Evolutionary conservation across 2,113 vertebrate genomes (phyloP).

Genomic region (Myiozetetes cayanensis): DNA sequence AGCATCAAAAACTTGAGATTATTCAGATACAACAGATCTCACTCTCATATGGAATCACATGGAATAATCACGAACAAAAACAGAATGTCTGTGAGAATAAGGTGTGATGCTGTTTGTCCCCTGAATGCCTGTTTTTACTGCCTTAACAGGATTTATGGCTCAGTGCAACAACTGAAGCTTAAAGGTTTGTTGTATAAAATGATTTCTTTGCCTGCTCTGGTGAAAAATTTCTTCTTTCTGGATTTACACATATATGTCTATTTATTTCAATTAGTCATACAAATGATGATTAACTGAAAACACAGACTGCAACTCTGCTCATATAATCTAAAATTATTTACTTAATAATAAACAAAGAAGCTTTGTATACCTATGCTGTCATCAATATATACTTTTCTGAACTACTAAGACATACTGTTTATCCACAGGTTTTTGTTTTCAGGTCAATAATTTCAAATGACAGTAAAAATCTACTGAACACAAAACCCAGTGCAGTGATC

Average conservation of each 20-base stretch:
- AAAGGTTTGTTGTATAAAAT: neutral
- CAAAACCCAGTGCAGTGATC: neutral
- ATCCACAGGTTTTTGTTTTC: neutral
- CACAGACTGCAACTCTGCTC: neutral
- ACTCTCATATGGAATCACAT: neutral
- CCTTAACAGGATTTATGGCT: neutral
- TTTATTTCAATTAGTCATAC: neutral
- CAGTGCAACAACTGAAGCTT: neutral
- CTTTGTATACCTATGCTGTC: neutral
- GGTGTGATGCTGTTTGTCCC: neutral
- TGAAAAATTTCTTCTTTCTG: neutral
- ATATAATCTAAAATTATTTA: neutral
- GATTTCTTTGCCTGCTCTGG: neutral
- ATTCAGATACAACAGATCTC: neutral
- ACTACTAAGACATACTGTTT: neutral
- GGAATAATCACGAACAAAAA: neutral
- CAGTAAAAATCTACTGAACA: neutral
- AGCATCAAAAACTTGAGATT: neutral
- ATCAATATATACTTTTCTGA: neutral
- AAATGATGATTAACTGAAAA: neutral
- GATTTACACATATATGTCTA: neutral
- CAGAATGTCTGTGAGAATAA: neutral
- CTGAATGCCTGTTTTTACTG: neutral
- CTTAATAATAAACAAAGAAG: neutral
- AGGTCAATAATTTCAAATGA: neutral